phyloP scores from a whole-genome alignment of 2,113 vertebrate genomes.

The Tyrannus savana region DNA sequence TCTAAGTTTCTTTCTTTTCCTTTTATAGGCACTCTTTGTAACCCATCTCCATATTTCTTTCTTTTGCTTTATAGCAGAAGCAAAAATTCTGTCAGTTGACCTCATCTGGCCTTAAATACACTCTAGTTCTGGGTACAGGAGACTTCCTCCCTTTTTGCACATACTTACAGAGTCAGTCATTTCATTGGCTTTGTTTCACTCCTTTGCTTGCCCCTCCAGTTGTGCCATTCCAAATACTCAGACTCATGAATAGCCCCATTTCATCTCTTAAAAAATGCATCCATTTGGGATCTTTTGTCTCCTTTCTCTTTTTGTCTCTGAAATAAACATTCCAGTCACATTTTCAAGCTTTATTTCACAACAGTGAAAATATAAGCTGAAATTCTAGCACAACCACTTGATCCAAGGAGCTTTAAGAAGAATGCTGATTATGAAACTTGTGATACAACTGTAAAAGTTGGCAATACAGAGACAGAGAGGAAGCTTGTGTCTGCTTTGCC shows the following conservation, averaged over 20 bases:
- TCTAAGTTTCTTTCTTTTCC: neutral
- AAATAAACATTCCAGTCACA: neutral
- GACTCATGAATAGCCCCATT: neutral
- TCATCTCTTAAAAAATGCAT: neutral
- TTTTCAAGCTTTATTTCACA: conserved; percentile 7
- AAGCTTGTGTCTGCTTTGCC: neutral
- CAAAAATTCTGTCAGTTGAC: neutral
- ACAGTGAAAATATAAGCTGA: neutral
- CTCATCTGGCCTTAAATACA: neutral
- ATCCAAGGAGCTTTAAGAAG: neutral
- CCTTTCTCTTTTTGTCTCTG: neutral
- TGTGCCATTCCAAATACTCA: neutral
- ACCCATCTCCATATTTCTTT: neutral
- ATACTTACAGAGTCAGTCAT: neutral
- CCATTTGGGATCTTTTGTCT: neutral
- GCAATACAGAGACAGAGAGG: neutral
- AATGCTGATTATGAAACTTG: neutral
- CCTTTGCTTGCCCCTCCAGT: neutral
- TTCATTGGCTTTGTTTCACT: neutral
- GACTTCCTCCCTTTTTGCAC: neutral
- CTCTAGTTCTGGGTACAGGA: neutral
- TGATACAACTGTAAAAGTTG: neutral
- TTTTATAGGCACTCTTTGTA: neutral
- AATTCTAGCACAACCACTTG: neutral
- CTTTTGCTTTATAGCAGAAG: neutral